These are phyloP conservation scores for Triplophysa rosa DNA, from an alignment of 2,113 vertebrate species.

Conservation along the genomic window DNA sequence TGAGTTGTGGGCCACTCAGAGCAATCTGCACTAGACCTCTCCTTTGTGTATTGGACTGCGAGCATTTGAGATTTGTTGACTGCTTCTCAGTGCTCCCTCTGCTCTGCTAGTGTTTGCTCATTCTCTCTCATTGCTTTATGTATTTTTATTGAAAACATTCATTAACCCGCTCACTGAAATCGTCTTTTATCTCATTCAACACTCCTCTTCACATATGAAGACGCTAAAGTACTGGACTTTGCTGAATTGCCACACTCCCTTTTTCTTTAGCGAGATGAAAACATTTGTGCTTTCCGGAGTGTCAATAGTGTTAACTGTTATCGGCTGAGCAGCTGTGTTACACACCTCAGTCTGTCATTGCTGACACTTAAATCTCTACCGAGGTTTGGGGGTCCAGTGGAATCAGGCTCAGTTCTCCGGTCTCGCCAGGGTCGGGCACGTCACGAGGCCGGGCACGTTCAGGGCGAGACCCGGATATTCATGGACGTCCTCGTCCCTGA, in stretches of 20 bases:
- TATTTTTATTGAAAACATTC: slow-evolving; percentile 66
- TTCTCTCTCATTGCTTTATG: slow-evolving; percentile 72
- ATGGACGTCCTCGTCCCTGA: slow-evolving; percentile 60
- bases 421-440: neutral
- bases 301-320: too few species aligned
- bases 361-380: neutral
- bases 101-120: slow-evolving; percentile 67
- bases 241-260: neutral
- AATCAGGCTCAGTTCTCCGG: neutral
- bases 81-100: slow-evolving; percentile 61
- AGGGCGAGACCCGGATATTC: slow-evolving; percentile 56
- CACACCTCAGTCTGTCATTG: neutral
- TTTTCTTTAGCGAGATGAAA: neutral
- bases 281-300: too few species aligned
- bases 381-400: neutral
- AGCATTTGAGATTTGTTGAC: slow-evolving; percentile 77
- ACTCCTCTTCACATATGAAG: too few species aligned
- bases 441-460: neutral
- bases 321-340: neutral
- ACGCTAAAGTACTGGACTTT: too few species aligned
- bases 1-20: slow-evolving; percentile 67
- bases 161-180: slow-evolving; percentile 54
- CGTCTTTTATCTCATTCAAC: slow-evolving; percentile 66
- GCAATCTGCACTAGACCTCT: slow-evolving; percentile 73
- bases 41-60: slow-evolving; percentile 69